A percentile compares a stretch with the other conserved stretches of the same genome.
phyloP scores from a whole-genome alignment of 2,113 vertebrate species.

The Esox niger region DNA sequence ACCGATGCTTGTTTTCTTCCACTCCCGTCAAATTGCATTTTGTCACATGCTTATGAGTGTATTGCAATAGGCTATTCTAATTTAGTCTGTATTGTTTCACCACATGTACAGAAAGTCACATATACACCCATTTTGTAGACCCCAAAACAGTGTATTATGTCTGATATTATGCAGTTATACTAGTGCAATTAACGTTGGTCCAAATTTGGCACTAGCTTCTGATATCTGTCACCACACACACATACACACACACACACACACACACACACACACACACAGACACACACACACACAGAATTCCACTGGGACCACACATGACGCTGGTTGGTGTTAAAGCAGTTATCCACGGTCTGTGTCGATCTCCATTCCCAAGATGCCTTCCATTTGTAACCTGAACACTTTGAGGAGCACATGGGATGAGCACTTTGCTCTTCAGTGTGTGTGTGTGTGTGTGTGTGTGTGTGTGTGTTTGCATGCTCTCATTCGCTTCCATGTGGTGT shows the following conservation, averaged over 20 bases:
- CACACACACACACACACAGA: slow-evolving; percentile 8
- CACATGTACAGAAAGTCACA: too few relatives aligned
- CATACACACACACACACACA: background rate
- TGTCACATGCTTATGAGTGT: background rate
- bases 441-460: slow-evolving; percentile 4
- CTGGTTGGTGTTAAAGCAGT: slow-evolving; percentile 52
- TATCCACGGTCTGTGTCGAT: slow-evolving; percentile 45
- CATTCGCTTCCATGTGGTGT: too few relatives aligned
- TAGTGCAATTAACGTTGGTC: too few relatives aligned
- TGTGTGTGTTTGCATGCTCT: too few relatives aligned
- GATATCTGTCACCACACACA: too few relatives aligned
- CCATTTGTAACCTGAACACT: slow-evolving; percentile 50
- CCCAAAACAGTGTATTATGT: background rate
- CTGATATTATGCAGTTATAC: background rate
- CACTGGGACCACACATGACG: slow-evolving; percentile 55
- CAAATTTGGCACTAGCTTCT: too few relatives aligned
- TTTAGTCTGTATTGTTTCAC: too few relatives aligned
- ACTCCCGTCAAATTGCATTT: background rate
- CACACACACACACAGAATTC: slow-evolving; percentile 28
- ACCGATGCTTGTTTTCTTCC: background rate
- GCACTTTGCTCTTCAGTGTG: too few relatives aligned
- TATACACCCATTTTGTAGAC: background rate
- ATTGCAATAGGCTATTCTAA: too few relatives aligned
- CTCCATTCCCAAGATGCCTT: slow-evolving; percentile 56
- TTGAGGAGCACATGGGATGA: slow-evolving; percentile 47